phyloP scores from a whole-genome alignment of 2,797 vertebrate species.

The Philypnodon macrostomus region DNA sequence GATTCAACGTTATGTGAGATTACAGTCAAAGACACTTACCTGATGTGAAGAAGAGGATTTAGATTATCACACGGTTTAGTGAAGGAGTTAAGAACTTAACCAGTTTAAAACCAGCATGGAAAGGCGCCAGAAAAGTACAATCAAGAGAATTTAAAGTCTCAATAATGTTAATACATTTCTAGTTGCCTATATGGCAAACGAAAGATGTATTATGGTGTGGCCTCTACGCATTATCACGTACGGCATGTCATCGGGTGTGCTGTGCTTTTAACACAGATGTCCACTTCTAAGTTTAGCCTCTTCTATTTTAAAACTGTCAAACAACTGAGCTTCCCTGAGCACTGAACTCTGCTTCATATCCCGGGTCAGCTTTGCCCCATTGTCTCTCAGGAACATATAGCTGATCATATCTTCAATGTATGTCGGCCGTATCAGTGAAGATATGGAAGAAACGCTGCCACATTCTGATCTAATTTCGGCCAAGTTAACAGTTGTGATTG shows the following conservation, averaged over 20 bases:
- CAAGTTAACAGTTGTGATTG: conserved; percentile 79
- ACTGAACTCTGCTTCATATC: not conserved
- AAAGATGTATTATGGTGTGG: no score
- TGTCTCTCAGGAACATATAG: conserved; percentile 20
- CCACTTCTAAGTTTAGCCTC: conserved; percentile 62
- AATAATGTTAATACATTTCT: no score
- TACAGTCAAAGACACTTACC: not conserved
- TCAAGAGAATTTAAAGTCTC: no score
- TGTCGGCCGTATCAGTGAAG: conserved; percentile 21
- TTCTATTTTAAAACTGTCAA: conserved; percentile 72
- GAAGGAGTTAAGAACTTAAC: not conserved
- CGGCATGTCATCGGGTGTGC: not conserved
- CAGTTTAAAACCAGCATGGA: not conserved
- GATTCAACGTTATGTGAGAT: conserved; percentile 9
- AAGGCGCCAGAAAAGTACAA: not conserved
- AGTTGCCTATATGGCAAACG: no score
- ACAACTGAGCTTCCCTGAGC: conserved; percentile 28
- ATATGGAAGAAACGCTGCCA: not conserved
- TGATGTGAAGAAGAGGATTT: not conserved
- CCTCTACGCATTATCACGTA: not conserved
- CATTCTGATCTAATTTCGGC: not conserved
- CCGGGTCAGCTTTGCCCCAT: not conserved
- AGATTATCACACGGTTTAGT: conserved; percentile 1
- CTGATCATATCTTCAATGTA: no score
- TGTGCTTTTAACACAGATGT: conserved; percentile 24